Conservation (phyloP, 2,888 invertebrate species). For the Argyresthia goedartella region DNA sequence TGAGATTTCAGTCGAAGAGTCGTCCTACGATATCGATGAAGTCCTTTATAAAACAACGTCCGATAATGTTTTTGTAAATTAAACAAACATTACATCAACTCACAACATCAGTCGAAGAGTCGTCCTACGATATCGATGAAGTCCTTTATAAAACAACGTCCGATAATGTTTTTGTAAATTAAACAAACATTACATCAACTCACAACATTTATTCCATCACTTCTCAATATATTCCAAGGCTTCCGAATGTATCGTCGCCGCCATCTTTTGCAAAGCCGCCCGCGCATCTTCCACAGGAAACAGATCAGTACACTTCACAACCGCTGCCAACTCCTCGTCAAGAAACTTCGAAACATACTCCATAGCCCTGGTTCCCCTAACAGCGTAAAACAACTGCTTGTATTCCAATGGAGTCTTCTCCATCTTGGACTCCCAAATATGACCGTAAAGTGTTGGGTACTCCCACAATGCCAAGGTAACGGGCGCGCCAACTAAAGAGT, state of each 20-base stretch:
- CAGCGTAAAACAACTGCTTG: constrained; percentile 50
- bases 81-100: no score
- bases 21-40: no score
- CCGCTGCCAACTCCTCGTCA: constrained; percentile 42
- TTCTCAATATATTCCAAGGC: constrained; percentile 49
- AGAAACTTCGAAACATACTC: constrained; percentile 43
- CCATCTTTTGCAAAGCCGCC: constrained; percentile 50
- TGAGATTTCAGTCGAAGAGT: no score
- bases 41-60: no score
- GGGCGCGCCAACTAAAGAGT: constrained; percentile 51
- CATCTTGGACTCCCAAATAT: constrained; percentile 37
- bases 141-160: no score
- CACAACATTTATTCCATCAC: constrained; percentile 13
- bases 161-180: no score
- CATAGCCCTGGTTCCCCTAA: constrained; percentile 41
- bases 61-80: no score
- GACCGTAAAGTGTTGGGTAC: constrained; percentile 48
- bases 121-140: no score
- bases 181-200: no score
- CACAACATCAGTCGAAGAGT: no score
- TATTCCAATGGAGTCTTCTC: constrained; percentile 36
- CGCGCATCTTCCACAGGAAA: constrained; percentile 51
- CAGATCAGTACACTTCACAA: constrained; percentile 35
- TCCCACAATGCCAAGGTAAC: constrained; percentile 51
- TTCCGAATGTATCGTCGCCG: constrained; percentile 43